Evolutionary conservation across 2,113 vertebrate genomes (phyloP).

Genomic region (Dipodomys spectabilis): DNA sequence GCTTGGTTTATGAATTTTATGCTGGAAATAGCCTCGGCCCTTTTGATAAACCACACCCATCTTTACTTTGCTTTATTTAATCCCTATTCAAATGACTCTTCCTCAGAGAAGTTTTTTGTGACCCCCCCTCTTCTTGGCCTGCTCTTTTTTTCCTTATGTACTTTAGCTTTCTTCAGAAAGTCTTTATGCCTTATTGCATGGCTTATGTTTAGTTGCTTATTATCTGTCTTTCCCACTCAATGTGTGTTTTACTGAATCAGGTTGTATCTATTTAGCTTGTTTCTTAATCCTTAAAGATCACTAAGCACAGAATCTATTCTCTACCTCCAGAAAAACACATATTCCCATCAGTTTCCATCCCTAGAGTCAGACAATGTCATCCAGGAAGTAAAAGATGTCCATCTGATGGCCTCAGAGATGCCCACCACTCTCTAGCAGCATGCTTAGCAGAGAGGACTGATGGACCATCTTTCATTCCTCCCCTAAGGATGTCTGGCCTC

Average conservation of each 20-base stretch:
- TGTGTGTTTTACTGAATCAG: neutral
- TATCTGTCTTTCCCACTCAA: neutral
- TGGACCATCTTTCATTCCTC: constrained; percentile 43
- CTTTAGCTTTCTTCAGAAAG: neutral
- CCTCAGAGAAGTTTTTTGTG: neutral
- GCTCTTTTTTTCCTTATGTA: neutral
- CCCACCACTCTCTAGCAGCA: neutral
- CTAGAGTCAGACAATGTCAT: neutral
- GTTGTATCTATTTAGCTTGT: accelerated
- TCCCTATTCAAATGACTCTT: neutral
- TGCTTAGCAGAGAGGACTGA: neutral
- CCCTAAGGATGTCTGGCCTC: constrained; percentile 72
- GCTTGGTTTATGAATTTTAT: neutral
- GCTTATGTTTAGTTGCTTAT: neutral
- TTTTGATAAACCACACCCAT: neutral
- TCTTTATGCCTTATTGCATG: neutral
- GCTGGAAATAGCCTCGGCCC: neutral
- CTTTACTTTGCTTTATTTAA: neutral
- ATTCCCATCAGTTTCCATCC: neutral
- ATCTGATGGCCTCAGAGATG: neutral
- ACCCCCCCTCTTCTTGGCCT: neutral
- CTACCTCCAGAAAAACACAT: neutral
- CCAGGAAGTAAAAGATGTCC: neutral
- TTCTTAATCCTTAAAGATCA: neutral
- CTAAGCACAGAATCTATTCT: neutral